Conservation (phyloP, 1,140 invertebrate species). For the Drosophila ironensis region DNA sequence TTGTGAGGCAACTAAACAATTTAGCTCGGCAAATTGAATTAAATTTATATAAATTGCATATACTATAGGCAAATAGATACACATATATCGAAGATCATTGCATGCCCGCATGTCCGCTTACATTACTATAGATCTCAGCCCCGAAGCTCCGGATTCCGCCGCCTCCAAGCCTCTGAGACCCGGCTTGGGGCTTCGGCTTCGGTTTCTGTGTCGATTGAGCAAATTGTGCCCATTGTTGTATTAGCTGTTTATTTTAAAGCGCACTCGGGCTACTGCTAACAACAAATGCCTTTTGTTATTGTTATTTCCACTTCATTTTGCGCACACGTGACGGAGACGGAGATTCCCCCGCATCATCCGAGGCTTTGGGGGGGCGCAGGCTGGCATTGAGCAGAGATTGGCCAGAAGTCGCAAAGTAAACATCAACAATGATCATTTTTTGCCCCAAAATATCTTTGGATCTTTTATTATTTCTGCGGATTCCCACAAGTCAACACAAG, state of each 20-base stretch:
- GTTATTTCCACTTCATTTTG: slow-evolving; percentile 42
- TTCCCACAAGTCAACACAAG: slow-evolving; percentile 47
- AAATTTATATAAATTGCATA: slow-evolving; percentile 79
- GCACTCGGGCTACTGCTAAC: slow-evolving; percentile 61
- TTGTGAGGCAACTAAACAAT: slow-evolving; percentile 57
- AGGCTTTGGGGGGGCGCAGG: slow-evolving; percentile 2
- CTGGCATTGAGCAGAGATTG: slow-evolving; percentile 62
- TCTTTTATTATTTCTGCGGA: slow-evolving; percentile 7
- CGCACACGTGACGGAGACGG: slow-evolving; percentile 35
- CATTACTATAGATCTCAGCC: slow-evolving; percentile 68
- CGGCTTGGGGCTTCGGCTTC: neutral
- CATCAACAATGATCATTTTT: slow-evolving; percentile 44
- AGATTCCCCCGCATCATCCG: slow-evolving; percentile 12
- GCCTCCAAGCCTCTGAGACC: neutral
- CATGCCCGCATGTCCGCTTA: slow-evolving; percentile 74
- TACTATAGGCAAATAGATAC: slow-evolving; percentile 41
- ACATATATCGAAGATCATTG: slow-evolving; percentile 52
- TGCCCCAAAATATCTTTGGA: slow-evolving; percentile 6
- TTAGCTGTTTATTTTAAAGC: slow-evolving; percentile 73
- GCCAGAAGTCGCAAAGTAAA: slow-evolving; percentile 54
- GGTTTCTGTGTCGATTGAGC: slow-evolving; percentile 30
- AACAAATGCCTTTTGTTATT: slow-evolving; percentile 50
- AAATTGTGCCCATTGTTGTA: slow-evolving; percentile 75
- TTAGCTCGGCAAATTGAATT: slow-evolving; percentile 76
- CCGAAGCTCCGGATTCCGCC: slow-evolving; percentile 19